phyloP scores from a whole-genome alignment of 2,888 invertebrate genomes.

The Flabesymbios commensalis region DNA sequence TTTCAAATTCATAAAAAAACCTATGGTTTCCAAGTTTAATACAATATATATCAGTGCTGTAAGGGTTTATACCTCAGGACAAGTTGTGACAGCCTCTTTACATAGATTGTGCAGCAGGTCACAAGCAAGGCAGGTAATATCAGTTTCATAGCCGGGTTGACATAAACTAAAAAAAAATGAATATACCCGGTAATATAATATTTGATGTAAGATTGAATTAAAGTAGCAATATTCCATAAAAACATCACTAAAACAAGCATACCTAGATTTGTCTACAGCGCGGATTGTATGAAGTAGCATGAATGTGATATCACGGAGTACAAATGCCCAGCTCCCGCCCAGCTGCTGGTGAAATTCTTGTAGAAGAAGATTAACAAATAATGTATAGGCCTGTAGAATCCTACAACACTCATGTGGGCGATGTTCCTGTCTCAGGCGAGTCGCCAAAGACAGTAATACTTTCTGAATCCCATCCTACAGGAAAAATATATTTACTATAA shows the following conservation, averaged over 20 bases:
- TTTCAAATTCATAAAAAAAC: no score
- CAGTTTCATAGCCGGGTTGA: no score
- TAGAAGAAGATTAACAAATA: conserved; percentile 48
- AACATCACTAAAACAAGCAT: background rate
- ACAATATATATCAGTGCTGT: no score
- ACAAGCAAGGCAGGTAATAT: no score
- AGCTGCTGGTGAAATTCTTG: conserved; percentile 45
- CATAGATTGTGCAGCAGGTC: no score
- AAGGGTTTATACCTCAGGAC: no score
- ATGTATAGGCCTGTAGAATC: conserved; percentile 45
- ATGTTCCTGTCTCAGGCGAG: conserved; percentile 37
- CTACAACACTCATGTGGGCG: conserved; percentile 45
- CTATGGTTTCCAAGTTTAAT: no score
- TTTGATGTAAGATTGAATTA: background rate
- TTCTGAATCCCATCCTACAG: conserved; percentile 52
- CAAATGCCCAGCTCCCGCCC: conserved; percentile 48
- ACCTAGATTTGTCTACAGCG: background rate
- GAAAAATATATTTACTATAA: background rate
- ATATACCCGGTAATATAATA: background rate
- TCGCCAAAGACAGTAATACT: conserved; percentile 45
- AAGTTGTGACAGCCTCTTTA: no score
- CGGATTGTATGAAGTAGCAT: conserved; percentile 42
- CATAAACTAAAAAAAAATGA: background rate
- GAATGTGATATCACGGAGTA: conserved; percentile 49
- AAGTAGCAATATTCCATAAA: background rate